These are phyloP conservation scores for Cryptoprocta ferox DNA, from an alignment of 2,797 vertebrate species.

Conservation along the genomic window DNA sequence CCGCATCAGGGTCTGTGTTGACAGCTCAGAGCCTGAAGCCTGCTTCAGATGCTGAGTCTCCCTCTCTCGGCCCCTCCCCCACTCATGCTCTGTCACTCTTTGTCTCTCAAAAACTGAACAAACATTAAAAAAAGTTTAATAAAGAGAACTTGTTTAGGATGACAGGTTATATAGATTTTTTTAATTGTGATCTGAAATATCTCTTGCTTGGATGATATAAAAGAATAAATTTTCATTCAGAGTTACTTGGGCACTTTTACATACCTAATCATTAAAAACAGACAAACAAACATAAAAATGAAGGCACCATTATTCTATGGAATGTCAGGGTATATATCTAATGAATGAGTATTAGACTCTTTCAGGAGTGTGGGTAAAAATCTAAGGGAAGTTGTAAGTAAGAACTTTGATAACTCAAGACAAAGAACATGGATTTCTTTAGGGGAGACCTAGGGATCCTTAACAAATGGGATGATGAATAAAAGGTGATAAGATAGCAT, in stretches of 20 bases:
- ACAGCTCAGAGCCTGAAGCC: too few species aligned
- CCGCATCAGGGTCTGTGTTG: too few species aligned
- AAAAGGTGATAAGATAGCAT: background rate
- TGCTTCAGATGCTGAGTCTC: too few species aligned
- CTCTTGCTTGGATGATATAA: background rate
- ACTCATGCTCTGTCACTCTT: too few species aligned
- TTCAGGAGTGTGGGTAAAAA: background rate
- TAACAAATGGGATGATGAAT: background rate
- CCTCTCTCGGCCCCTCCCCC: too few species aligned
- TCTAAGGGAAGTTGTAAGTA: background rate
- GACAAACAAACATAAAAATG: background rate
- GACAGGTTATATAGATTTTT: background rate
- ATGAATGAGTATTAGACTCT: background rate
- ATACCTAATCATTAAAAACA: background rate
- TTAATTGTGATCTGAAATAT: background rate
- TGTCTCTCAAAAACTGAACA: too few species aligned
- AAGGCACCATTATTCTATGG: background rate
- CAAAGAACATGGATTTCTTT: background rate
- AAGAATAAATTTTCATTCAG: background rate
- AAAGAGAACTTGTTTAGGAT: background rate
- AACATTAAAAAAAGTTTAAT: too few species aligned
- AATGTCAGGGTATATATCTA: background rate
- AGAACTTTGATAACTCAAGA: background rate
- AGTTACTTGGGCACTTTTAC: background rate
- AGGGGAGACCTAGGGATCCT: background rate